A percentile compares a stretch with the other conserved stretches of the same genome.
Conservation (phyloP, 23 tunicate genomes). For the Ascidia mentula region DNA sequence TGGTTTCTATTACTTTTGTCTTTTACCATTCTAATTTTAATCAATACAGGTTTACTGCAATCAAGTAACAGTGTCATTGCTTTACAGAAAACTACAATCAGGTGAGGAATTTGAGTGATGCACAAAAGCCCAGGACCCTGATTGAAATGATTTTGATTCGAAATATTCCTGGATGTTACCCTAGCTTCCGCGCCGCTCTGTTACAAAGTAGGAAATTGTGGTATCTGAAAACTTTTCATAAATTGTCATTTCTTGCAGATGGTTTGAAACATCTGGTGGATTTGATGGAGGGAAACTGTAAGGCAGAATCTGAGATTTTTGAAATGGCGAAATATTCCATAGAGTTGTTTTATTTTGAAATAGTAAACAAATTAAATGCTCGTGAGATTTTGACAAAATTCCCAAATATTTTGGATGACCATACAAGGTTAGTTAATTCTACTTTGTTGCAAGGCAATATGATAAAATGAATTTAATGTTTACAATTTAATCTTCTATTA, state of each 20-base stretch:
- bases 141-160: background rate
- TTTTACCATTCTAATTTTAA: too few species aligned
- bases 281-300: background rate
- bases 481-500: background rate
- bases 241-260: background rate
- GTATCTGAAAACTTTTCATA: background rate
- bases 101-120: background rate
- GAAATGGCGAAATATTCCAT: background rate
- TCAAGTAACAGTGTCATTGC: too few species aligned
- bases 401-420: background rate
- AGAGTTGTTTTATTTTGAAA: background rate
- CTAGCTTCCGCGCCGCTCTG: background rate
- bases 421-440: background rate
- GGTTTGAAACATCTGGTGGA: background rate
- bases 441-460: too few species aligned
- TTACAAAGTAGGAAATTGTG: background rate
- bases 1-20: too few species aligned
- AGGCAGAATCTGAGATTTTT: background rate
- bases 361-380: background rate
- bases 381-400: background rate
- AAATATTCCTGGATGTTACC: background rate
- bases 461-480: too few species aligned
- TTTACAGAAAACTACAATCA: background rate
- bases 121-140: background rate
- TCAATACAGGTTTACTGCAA: too few species aligned